Percentiles rank a stretch among this genome's conserved stretches.
phyloP scores from a whole-genome alignment of 2,888 invertebrate species.

The Cheilosia vernalis region DNA sequence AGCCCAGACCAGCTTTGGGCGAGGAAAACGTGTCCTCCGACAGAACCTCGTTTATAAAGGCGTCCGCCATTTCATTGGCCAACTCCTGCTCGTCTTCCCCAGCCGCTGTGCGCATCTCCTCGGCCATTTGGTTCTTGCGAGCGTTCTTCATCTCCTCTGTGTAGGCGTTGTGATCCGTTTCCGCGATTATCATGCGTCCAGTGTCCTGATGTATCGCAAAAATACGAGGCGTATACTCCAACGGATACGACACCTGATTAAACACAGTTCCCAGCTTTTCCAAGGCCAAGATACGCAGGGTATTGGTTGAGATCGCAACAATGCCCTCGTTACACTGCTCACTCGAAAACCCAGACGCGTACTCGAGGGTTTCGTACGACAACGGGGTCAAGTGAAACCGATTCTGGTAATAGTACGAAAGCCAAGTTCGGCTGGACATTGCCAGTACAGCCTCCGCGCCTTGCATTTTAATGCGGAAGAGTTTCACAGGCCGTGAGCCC shows the following conservation, averaged over 20 bases:
- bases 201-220: constrained; percentile 97
- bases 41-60: constrained; percentile 96
- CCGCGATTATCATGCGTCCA: constrained; percentile 94
- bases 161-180: constrained; percentile 99
- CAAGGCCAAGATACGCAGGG: constrained; percentile 96
- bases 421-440: constrained; percentile 98
- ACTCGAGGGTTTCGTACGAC: constrained; percentile 98
- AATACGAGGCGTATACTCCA: constrained; percentile 97
- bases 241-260: constrained; percentile 95
- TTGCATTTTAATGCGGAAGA: constrained; percentile 98
- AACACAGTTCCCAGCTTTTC: constrained; percentile 99
- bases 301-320: constrained; percentile 99
- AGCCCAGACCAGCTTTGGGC: constrained; percentile 96
- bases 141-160: constrained; percentile 98
- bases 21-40: constrained; percentile 97
- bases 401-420: constrained; percentile 99
- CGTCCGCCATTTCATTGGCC: constrained; percentile 98
- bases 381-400: constrained; percentile 97
- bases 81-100: constrained; percentile 97
- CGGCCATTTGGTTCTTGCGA: constrained; percentile 96
- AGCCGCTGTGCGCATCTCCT: constrained; percentile 98
- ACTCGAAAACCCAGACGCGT: constrained; percentile 97
- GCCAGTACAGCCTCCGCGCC: constrained; percentile 98
- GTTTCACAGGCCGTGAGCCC: constrained; percentile 97
- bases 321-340: constrained; percentile 99